Base-by-base conservation (phyloP, 2,797 vertebrate genomes). In the Crenichthys baileyi region DNA sequence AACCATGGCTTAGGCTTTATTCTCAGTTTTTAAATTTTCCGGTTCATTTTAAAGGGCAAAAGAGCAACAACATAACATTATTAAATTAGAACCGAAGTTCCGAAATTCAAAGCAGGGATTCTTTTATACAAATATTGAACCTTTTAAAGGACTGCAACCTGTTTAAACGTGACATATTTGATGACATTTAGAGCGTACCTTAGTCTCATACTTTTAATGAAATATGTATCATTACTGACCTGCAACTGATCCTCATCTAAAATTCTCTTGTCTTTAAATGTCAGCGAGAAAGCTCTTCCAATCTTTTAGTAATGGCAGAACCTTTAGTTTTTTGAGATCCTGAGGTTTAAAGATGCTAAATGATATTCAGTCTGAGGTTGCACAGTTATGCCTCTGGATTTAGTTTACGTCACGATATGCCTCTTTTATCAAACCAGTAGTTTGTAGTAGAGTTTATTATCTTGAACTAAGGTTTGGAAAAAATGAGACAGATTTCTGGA, bases 261-360 rank as follows among this genome's bases (percentile, higher is more conserved):
- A 70, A 70, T n/a, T n/a, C 24, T 70, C 39, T 70, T 11, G 24
- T 70, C 39, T 70, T 70, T 70, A 70, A 70, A 70, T 46, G 39
- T 46, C 67, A 70, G 13, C 26, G 20, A 24, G 9, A 41, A 26
- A 70, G 24, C 24, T 70, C n/a, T 70, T 24, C 12, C 6, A 39
- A 7, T 26, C 0, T 9, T 70, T 16, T 1, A 24, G 65, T 24
- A 44, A 44, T 44, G 41, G 41, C 11, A 41, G 65, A 68, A 68
- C 39, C 65, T n/a, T 68, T 68, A 44, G 44, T 70, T 15, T 16
- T 46, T 70, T 70, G 39, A n/a, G 41, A 70, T 70, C 41, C 5
- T n/a, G 41, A 70, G 39, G 41, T 70, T 70, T 70, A 70, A 70
- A 70, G 44, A 70, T 44, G 41, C 41, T 44, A 22, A 15, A 44